Conservation (phyloP, 2,113 vertebrate species). For the Oreochromis tanganicae region DNA sequence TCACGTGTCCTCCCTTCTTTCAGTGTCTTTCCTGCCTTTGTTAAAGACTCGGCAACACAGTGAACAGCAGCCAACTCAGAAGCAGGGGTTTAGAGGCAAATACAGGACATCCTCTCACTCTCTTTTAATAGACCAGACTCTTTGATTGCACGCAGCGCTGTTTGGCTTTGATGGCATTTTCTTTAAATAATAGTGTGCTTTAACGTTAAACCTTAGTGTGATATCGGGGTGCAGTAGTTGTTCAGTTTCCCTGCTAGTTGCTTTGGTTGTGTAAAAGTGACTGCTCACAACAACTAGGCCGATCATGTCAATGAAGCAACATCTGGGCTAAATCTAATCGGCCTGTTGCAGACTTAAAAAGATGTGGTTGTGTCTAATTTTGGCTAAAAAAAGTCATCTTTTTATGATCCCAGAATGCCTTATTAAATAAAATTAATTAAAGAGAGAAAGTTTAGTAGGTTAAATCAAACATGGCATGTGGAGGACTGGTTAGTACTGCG, state of each 20-base stretch:
- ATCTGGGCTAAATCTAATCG: neutral
- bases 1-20: conserved; percentile 33
- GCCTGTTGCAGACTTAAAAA: neutral
- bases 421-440: neutral
- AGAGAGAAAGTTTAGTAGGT: neutral
- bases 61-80: conserved; percentile 33
- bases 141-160: conserved; percentile 38
- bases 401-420: neutral
- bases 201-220: neutral
- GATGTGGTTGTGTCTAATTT: neutral
- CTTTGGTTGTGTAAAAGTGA: neutral
- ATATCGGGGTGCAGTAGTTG: neutral
- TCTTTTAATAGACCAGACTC: neutral
- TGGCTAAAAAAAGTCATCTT: neutral
- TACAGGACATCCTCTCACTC: conserved; percentile 57
- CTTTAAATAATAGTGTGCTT: neutral
- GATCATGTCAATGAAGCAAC: neutral
- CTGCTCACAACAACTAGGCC: neutral
- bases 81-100: conserved; percentile 32
- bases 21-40: conserved; percentile 70
- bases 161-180: conserved; percentile 33
- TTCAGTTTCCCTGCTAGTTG: neutral
- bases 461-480: neutral
- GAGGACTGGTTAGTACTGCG: neutral
- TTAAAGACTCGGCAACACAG: conserved; percentile 36